Evolutionary conservation across 2,113 vertebrate species (phyloP), one percentile per base, ranked within the genome.

Genomic region (Serilophus lunatus): DNA sequence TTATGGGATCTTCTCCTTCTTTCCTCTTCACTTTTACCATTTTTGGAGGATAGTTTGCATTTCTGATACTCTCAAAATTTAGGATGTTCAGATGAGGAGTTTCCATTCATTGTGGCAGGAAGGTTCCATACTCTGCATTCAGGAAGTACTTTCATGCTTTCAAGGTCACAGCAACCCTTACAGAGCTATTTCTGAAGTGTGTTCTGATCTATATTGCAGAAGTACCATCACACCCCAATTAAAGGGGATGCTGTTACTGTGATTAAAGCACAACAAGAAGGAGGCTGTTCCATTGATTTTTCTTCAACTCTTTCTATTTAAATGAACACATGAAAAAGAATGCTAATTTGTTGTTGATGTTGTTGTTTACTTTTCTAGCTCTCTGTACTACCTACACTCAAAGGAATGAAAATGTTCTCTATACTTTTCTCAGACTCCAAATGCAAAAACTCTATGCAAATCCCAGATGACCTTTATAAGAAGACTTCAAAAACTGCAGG

Each of bases 391-490:
- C 3, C 5, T 15, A 53, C 56, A 71, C 42, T 61, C 70, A 72
- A 79, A 90, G 29, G 29, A 88, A 82, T 54, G 7, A 80, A 82
- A 77, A 38, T 42, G 36, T 71, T 35, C 29, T 56, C 10, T 5
- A 49, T 9, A 14, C 26, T 61, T 50, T n/a, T 33, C n/a, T 82
- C 50, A 63, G 24, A 19, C 18, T 68, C 66, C n/a, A n/a, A n/a
- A n/a, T n/a, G n/a, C n/a, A n/a, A n/a, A n/a, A 68, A 42, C 7
- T 31, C 15, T 26, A 35, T 47, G 33, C 57, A 64, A 79, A 87
- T 47, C 22, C 20, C 65, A 87, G 53, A n/a, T 0, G 3, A 77
- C 0, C 0, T 53, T 87, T 82, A 33, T 59, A 90, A 72, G 51
- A 93, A 18, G 29, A 40, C 36, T 53, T 77, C n/a, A 74, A 74